These are phyloP conservation scores for Branchipolynoe longqiensis DNA, from an alignment of 2,888 invertebrate genomes.

Conservation along the genomic window DNA sequence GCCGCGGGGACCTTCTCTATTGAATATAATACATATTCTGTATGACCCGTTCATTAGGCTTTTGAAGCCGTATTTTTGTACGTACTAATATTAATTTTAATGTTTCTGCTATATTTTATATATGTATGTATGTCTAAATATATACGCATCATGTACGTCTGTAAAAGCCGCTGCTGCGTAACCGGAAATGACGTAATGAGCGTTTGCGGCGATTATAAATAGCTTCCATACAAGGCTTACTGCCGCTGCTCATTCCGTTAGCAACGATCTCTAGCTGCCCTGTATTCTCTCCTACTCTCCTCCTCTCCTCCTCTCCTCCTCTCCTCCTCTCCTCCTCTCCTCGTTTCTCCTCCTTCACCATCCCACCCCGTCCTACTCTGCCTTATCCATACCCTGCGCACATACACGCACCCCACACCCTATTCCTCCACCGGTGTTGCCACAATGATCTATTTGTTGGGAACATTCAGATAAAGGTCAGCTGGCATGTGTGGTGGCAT, in stretches of 20 bases:
- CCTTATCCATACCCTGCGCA: background rate
- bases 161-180: too few species aligned
- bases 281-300: too few species aligned
- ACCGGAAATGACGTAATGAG: too few species aligned
- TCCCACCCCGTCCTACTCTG: background rate
- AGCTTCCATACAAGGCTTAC: too few species aligned
- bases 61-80: constrained; percentile 45
- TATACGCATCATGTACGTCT: too few species aligned
- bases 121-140: background rate
- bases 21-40: background rate
- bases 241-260: too few species aligned
- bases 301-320: too few species aligned
- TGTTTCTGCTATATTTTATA: constrained; percentile 47
- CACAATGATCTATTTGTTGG: background rate
- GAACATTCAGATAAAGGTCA: background rate
- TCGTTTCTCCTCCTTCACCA: too few species aligned
- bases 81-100: background rate
- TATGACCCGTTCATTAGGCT: constrained; percentile 1
- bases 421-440: background rate
- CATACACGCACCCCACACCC: background rate
- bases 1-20: background rate
- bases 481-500: background rate
- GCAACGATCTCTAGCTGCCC: too few species aligned
- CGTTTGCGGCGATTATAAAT: too few species aligned
- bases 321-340: too few species aligned